Evolutionary conservation across 2,888 invertebrate genomes (phyloP).

Genomic region (Bembecia ichneumoniformis): DNA sequence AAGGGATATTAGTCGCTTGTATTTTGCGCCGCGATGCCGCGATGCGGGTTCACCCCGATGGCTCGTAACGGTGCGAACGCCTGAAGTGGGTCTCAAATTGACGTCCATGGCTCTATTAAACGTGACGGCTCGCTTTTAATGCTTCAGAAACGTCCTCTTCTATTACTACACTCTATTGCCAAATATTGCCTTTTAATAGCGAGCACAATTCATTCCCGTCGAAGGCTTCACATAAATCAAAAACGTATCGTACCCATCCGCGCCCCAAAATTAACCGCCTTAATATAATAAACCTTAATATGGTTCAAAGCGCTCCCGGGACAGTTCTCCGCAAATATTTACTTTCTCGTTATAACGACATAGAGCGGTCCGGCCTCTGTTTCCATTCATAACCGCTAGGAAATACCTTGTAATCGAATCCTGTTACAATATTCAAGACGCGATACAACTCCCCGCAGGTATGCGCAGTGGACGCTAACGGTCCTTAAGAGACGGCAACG

Average conservation of each 20-base stretch:
- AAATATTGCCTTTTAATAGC: neutral
- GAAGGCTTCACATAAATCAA: no score
- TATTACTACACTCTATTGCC: slow-evolving; percentile 12
- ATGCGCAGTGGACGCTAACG: no score
- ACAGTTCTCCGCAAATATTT: neutral
- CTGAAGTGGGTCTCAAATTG: slow-evolving; percentile 44
- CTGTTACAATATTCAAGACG: neutral
- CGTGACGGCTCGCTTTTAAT: slow-evolving; percentile 38
- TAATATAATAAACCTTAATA: no score
- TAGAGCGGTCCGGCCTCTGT: slow-evolving; percentile 32
- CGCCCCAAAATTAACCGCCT: no score
- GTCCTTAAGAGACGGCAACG: neutral
- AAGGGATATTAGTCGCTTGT: slow-evolving; percentile 3
- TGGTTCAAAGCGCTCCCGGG: neutral
- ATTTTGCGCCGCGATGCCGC: slow-evolving; percentile 5
- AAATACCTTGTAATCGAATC: slow-evolving; percentile 11
- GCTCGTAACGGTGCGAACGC: slow-evolving; percentile 17
- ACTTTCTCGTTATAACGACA: slow-evolving; percentile 31
- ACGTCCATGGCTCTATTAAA: slow-evolving; percentile 41
- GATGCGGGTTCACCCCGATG: slow-evolving; percentile 18
- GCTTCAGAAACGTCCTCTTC: slow-evolving; percentile 27
- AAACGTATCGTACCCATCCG: no score
- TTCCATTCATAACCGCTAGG: slow-evolving; percentile 48
- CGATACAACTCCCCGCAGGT: no score
- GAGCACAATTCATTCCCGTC: no score